A percentile compares a stretch with the other conserved stretches of the same genome.
Conservation (phyloP, 2,888 invertebrate species). For the Pachymerium ferrugineum region DNA sequence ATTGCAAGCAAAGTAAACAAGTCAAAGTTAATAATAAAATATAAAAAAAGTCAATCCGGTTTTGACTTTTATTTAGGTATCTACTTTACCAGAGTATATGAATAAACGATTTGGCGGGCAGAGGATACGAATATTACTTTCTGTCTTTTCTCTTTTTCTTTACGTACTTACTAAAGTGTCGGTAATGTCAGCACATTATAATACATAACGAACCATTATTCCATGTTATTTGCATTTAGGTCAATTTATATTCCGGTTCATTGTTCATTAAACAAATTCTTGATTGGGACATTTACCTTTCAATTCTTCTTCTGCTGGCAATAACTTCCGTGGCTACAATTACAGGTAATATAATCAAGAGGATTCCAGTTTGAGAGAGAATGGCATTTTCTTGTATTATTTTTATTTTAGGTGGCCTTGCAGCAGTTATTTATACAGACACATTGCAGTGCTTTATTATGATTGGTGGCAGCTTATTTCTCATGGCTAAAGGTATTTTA, state of each 20-base stretch:
- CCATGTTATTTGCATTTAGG: constrained; percentile 43
- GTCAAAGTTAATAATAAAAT: constrained; percentile 35
- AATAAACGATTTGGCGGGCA: constrained; percentile 48
- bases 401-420: constrained; percentile 41
- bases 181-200: constrained; percentile 42
- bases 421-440: constrained; percentile 46
- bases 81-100: constrained; percentile 50
- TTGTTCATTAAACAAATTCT: constrained; percentile 51
- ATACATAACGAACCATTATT: too few species aligned
- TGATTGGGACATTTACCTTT: constrained; percentile 48
- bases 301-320: constrained; percentile 45
- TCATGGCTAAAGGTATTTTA: constrained; percentile 45
- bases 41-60: not conserved
- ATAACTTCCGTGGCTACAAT: constrained; percentile 48
- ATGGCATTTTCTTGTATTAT: not conserved
- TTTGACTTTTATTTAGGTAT: constrained; percentile 41
- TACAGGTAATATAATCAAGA: constrained; percentile 45
- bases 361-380: not conserved
- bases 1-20: constrained; percentile 46
- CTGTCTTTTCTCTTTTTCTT: constrained; percentile 47
- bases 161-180: constrained; percentile 51
- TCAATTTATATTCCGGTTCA: constrained; percentile 51
- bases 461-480: constrained; percentile 47
- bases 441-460: constrained; percentile 48
- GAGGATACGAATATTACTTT: constrained; percentile 47